These are phyloP conservation scores for Dendrolimus pini DNA, from an alignment of 2,888 invertebrate genomes.

Conservation along the genomic window DNA sequence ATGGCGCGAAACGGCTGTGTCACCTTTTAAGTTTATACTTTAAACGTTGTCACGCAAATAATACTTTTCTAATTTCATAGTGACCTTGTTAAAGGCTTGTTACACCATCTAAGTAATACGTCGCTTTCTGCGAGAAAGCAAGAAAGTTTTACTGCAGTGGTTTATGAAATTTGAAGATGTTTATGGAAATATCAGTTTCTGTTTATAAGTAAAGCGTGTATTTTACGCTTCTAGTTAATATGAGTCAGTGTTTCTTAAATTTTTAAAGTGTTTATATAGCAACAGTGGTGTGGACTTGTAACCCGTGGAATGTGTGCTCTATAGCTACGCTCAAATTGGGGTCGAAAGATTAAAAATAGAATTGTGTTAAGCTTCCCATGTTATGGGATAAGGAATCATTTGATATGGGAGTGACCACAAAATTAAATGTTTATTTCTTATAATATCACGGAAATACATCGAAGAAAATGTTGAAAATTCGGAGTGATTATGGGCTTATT, in stretches of 20 bases:
- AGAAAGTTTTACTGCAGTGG: conserved; percentile 13
- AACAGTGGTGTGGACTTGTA: conserved; percentile 41
- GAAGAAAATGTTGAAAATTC: conserved; percentile 40
- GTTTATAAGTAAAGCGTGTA: conserved; percentile 34
- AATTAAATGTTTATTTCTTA: conserved; percentile 20
- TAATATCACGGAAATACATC: conserved; percentile 25
- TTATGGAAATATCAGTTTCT: conserved; percentile 19
- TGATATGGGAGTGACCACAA: conserved; percentile 30
- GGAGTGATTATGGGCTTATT: conserved; percentile 32
- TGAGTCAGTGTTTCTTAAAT: conserved; percentile 59
- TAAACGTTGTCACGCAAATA: conserved; percentile 28
- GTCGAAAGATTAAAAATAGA: conserved; percentile 40
- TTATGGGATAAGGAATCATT: conserved; percentile 30
- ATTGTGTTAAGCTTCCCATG: conserved; percentile 26
- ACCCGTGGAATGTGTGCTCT: conserved; percentile 44
- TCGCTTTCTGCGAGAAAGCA: conserved; percentile 2
- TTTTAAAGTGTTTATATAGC: conserved; percentile 43
- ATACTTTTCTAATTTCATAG: conserved; percentile 36
- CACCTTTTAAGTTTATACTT: conserved; percentile 19
- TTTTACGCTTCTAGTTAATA: conserved; percentile 34
- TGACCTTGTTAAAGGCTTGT: conserved; percentile 13
- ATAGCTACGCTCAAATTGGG: conserved; percentile 27
- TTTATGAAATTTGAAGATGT: conserved; percentile 19
- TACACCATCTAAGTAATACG: not conserved
- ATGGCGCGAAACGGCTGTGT: conserved; percentile 47